Base-by-base conservation (phyloP, 2,113 vertebrate species). In the Oncorhynchus keta region DNA sequence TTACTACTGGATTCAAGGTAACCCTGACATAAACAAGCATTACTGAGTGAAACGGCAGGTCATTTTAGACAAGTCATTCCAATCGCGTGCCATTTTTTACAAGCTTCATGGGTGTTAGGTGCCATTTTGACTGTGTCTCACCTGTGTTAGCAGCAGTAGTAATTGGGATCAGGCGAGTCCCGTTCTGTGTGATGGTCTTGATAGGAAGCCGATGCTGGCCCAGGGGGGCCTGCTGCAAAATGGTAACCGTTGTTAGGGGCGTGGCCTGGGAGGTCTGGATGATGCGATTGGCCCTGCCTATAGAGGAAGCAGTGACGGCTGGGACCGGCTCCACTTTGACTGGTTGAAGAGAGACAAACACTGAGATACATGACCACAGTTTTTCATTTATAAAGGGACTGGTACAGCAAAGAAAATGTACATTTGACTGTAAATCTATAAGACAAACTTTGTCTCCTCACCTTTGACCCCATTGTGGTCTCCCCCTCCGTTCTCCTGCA, bases 121-220 rank as follows among this genome's bases (percentile, higher is more conserved):
- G 39, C 39, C 39, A 45, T 45, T 11, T 45, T 45, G 39, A 45
- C 9, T 45, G 9, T 45, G 24, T 24, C 91, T 82, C 90, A 99
- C 97, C 97, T 51, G 93, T 89, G 35, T 76, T 95, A 69, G 92
- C 92, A 1, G 95, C 91, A 62, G 95, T 84, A 76, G 89, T 93
- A 80, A 97, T 87, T 0, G 97, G 95, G 68, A 97, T 93, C 83
- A 98, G 93, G 28, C 99, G 97, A 6, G 97, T 98, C 79, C 97
- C 97, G 0, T 99, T 99, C 75, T 99, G 97, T 0, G 96, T 97
- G 76, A 99, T 97, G 84, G 97, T 91, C 93, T 98, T 98, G 75
- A 99, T 94, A 0, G 97, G 97, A 72, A 99, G 96, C 95, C 98
- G 97, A 94, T 99, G 97, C 91, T 99, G 97, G 2, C 97, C 97